Evolutionary conservation across 2,113 vertebrate genomes (phyloP), one percentile per base, ranked within the genome.

Genomic region (Labrus mixtus): DNA sequence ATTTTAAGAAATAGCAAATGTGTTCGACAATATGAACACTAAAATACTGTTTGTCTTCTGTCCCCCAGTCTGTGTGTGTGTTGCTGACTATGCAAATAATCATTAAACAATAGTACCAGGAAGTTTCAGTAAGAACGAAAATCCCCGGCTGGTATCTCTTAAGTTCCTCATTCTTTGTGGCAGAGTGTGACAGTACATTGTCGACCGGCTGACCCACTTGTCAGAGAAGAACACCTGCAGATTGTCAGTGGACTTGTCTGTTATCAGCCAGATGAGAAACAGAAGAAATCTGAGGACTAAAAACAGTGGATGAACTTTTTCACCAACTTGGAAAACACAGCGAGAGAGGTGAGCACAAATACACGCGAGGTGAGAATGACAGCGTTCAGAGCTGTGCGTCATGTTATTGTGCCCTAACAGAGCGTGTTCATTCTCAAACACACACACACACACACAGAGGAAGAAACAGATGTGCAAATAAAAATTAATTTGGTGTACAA

Each of bases 51-150:
- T 50, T 62, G n/a, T 46, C 8, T 51, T 11, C 51, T 8, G 4
- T 25, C 3, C 2, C 29, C 29, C 29, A 33, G 10, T 8, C 15
- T 25, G 10, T 48, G 37, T 68, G 67, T 45, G 53, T 57, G 22
- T 43, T 68, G 82, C 73, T 80, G 73, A 79, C 78, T 78, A 88
- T 91, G 87, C 86, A 92, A 92, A 91, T 87, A 84, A 85, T 79
- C 73, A 87, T 91, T 89, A 81, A 83, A 90, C 87, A 90, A 79
- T 82, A 82, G 83, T 79, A 93, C 83, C 88, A 93, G 91, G 91
- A 93, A 93, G 91, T 88, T 86, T 77, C 48, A 69, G 78, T 36
- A 65, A 81, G 70, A 81, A 67, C 73, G 22, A 78, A 83, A 90
- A 64, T 36, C 74, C 81, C 86, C 82, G 0, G 12, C 50, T 54